Percentiles rank a stretch among this genome's conserved stretches.
Conservation (phyloP, 2,888 invertebrate species). For the Ochropleura plecta region DNA sequence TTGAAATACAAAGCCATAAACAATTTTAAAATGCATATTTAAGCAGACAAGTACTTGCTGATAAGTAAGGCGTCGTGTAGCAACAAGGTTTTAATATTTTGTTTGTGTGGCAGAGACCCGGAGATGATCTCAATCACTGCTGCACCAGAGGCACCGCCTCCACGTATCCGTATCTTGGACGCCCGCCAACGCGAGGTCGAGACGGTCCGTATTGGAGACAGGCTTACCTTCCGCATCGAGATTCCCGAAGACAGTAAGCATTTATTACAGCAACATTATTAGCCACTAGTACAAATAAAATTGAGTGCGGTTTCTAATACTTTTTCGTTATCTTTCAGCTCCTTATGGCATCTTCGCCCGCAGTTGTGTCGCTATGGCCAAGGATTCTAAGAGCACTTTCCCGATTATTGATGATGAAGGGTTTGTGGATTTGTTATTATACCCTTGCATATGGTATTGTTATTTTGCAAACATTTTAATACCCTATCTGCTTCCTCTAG, state of each 20-base stretch:
- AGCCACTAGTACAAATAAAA: background rate
- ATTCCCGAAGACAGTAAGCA: slow-evolving; percentile 98
- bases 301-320: slow-evolving; percentile 27
- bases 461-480: background rate
- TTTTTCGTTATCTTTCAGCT: slow-evolving; percentile 89
- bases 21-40: slow-evolving; percentile 23
- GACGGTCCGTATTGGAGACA: slow-evolving; percentile 98
- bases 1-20: slow-evolving; percentile 13
- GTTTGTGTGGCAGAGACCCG: slow-evolving; percentile 92
- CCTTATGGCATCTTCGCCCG: slow-evolving; percentile 98
- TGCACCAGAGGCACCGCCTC: slow-evolving; percentile 98
- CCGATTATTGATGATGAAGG: slow-evolving; percentile 99
- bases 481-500: slow-evolving; percentile 77
- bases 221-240: slow-evolving; percentile 98
- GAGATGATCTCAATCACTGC: slow-evolving; percentile 99
- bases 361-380: slow-evolving; percentile 99
- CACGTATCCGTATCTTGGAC: slow-evolving; percentile 97
- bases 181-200: slow-evolving; percentile 96
- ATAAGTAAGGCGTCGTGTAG: background rate
- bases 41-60: background rate
- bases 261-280: slow-evolving; percentile 20
- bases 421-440: slow-evolving; percentile 82
- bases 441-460: background rate
- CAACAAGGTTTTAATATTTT: slow-evolving; percentile 21
- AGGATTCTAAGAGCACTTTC: slow-evolving; percentile 98